Conservation (phyloP, 2,113 vertebrate species). For the Microcebus murinus region DNA sequence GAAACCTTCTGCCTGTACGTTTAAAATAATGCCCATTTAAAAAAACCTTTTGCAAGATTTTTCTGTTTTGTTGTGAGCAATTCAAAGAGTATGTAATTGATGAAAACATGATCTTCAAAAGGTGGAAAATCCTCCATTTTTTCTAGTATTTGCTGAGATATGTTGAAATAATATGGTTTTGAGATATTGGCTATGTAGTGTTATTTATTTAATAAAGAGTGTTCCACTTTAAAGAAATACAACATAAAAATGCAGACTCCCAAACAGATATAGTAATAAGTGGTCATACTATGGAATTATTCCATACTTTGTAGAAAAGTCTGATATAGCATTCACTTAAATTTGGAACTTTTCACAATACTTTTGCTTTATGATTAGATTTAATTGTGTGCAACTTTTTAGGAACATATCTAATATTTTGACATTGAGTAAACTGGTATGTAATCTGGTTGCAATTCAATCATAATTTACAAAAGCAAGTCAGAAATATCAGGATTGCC, state of each 20-base stretch:
- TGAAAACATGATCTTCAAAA: conserved; percentile 7
- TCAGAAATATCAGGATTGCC: neutral
- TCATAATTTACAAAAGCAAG: conserved; percentile 9
- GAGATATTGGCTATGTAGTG: neutral
- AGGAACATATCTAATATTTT: conserved; percentile 7
- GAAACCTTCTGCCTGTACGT: neutral
- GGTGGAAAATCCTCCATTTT: neutral
- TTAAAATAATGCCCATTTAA: conserved; percentile 31
- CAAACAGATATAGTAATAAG: neutral
- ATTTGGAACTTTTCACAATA: neutral
- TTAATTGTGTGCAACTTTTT: neutral
- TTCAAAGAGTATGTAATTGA: neutral
- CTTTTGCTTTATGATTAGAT: conserved; percentile 11
- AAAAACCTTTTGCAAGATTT: conserved; percentile 54
- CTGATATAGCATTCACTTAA: neutral
- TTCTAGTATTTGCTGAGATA: neutral
- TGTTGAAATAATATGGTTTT: conserved; percentile 25
- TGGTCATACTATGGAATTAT: neutral
- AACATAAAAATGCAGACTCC: neutral
- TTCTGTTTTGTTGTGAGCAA: neutral
- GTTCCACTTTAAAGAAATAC: neutral
- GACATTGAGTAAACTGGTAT: neutral
- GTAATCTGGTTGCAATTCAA: neutral
- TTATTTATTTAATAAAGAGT: conserved; percentile 12
- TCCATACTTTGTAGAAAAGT: neutral